Base-by-base conservation (phyloP, 2,888 invertebrate species). In the Keiferia lycopersicella region DNA sequence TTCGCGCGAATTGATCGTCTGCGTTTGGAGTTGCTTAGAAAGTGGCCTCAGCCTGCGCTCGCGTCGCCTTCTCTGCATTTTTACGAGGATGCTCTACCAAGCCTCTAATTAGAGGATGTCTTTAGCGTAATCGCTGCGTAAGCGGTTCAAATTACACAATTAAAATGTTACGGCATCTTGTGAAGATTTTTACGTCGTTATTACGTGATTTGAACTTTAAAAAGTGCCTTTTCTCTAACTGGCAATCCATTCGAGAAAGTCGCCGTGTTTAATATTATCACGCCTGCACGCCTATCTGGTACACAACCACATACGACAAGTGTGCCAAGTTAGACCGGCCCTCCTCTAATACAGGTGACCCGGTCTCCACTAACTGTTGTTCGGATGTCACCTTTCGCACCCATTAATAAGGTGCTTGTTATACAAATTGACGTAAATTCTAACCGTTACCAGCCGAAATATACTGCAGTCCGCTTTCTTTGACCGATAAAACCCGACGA, bases 331-430 rank as follows among this genome's bases (percentile, higher is more conserved):
- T 76, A 74, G 77, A 76, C 77, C 74, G 75, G 75, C 77, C 75
- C 71, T 69, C 69, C 72, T 78, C 73, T 71, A 81, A 84, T 86
- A 76, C 84, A 78, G 86, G 86, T 91, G 80, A 91, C 91, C 89
- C 82, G 86, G 91, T 90, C 85, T 80, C 75, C 70, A 68, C 75
- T 89, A 90, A 90, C 90, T 86, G 91, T 90, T 79, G 80, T 84
- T 86, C 71, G 77, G 81, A 79, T 87, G 84, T 84, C 86, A 83
- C 79, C 79, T 83, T 78, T 79, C 75, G 73, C 79, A 81, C 80
- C 75, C 72, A 74, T 80, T 81, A 83, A 83, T 81, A 82, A 85
- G 83, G 83, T 81, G 87, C 75, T 84, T 87, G 79, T 86, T 86
- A 80, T 80, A 84, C 86, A 83, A 86, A 88, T 86, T 86, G 78